Percentiles rank a stretch among this genome's conserved stretches.
Conservation (phyloP, 2,113 vertebrate species). For the Galemys pyrenaicus region DNA sequence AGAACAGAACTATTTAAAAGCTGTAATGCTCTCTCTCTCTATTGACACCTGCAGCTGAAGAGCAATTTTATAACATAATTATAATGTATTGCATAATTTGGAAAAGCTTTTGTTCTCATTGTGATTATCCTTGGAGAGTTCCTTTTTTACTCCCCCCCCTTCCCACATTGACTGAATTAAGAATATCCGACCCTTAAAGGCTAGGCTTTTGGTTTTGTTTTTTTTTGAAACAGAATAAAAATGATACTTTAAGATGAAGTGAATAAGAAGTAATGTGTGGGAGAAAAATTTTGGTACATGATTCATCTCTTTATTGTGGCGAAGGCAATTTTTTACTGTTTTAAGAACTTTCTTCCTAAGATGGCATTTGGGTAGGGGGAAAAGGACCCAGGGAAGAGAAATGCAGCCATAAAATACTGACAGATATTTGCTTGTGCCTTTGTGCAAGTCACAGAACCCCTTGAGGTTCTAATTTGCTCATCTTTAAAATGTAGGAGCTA, state of each 20-base stretch:
- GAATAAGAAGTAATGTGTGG: conserved; percentile 52
- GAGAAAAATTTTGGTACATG: conserved; percentile 62
- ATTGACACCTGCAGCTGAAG: conserved; percentile 83
- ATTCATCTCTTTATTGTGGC: conserved; percentile 70
- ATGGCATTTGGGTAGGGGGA: neutral
- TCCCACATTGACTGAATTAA: conserved; percentile 74
- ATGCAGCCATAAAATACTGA: neutral
- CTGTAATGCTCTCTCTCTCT: conserved; percentile 69
- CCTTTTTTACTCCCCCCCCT: conserved; percentile 75
- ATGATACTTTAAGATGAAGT: conserved; percentile 44
- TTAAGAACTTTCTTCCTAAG: conserved; percentile 46
- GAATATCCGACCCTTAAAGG: conserved; percentile 68
- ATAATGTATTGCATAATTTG: conserved; percentile 83
- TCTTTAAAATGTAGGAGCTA: neutral
- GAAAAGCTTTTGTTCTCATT: conserved; percentile 84
- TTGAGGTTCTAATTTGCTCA: neutral
- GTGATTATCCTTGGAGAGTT: conserved; percentile 78
- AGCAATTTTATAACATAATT: conserved; percentile 85
- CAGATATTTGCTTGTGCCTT: neutral
- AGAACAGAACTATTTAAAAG: conserved; percentile 84
- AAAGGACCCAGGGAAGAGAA: neutral
- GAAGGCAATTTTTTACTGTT: conserved; percentile 44
- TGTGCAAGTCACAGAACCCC: neutral
- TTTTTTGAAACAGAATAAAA: conserved; percentile 68
- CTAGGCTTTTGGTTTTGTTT: too few species aligned